Conservation (phyloP, 2,797 vertebrate genomes). For the Falco berigora region DNA sequence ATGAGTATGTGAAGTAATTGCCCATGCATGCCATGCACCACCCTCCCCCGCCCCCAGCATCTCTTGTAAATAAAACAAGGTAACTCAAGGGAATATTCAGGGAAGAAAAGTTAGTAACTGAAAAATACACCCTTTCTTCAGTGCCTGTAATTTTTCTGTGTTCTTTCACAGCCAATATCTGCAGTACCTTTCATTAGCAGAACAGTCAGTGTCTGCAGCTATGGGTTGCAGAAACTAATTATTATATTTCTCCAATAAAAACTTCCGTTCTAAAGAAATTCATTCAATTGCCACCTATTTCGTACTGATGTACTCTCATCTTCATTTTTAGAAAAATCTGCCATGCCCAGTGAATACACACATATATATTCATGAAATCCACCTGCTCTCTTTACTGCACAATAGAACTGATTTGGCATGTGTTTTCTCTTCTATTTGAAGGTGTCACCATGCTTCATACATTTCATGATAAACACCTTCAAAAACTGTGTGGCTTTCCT, state of each 20-base stretch:
- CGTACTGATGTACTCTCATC: neutral
- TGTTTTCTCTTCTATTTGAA: neutral
- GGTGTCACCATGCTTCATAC: neutral
- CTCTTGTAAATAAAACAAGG: constrained; percentile 57
- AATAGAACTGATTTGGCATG: constrained; percentile 45
- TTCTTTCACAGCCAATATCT: constrained; percentile 20
- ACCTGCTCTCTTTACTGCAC: constrained; percentile 51
- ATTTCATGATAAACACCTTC: constrained; percentile 19
- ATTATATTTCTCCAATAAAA: constrained; percentile 51
- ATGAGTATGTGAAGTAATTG: constrained; percentile 64
- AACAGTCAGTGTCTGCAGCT: neutral
- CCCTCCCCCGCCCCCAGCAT: constrained; percentile 27
- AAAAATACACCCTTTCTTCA: constrained; percentile 24
- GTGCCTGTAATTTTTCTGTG: constrained; percentile 19
- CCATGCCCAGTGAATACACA: neutral
- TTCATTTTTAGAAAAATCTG: neutral
- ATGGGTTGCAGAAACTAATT: neutral
- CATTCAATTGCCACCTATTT: constrained; percentile 32
- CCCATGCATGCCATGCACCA: constrained; percentile 18
- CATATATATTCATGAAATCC: constrained; percentile 48
- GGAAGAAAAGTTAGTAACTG: constrained; percentile 46
- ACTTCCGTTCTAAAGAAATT: constrained; percentile 37
- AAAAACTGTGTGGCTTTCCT: neutral
- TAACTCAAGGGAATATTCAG: constrained; percentile 24
- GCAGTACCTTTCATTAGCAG: constrained; percentile 14